A percentile compares a stretch with the other conserved stretches of the same genome.
Evolutionary conservation across 2,888 invertebrate genomes (phyloP).

Genomic region (Hipparchia semele): DNA sequence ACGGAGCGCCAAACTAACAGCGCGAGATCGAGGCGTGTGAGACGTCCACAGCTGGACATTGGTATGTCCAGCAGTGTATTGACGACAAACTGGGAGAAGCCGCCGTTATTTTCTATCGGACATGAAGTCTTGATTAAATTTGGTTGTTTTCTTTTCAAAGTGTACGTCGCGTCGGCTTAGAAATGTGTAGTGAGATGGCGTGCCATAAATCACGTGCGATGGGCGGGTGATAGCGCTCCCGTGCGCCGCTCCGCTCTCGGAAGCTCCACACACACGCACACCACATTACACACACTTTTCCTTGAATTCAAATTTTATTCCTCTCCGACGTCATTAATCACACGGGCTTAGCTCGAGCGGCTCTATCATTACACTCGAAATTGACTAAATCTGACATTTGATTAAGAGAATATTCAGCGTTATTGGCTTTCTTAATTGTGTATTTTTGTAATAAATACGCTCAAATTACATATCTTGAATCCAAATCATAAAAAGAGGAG

Average conservation of each 20-base stretch:
- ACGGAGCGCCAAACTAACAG: too few species aligned
- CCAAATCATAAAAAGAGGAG: slow-evolving; percentile 47
- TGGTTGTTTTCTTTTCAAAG: slow-evolving; percentile 49
- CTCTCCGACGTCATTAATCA: slow-evolving; percentile 69
- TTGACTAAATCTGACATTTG: slow-evolving; percentile 79
- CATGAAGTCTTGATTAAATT: slow-evolving; percentile 43
- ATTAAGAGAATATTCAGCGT: slow-evolving; percentile 70
- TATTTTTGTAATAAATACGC: slow-evolving; percentile 56
- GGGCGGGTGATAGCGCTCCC: slow-evolving; percentile 71
- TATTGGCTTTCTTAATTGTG: slow-evolving; percentile 57
- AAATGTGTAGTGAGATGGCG: slow-evolving; percentile 57
- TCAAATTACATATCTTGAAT: slow-evolving; percentile 51
- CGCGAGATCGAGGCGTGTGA: too few species aligned
- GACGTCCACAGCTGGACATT: too few species aligned
- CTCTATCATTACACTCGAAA: slow-evolving; percentile 75
- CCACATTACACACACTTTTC: slow-evolving; percentile 49
- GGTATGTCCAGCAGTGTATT: too few species aligned
- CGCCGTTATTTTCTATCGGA: slow-evolving; percentile 38
- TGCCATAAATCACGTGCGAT: slow-evolving; percentile 74
- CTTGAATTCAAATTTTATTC: slow-evolving; percentile 61
- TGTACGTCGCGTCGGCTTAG: slow-evolving; percentile 47
- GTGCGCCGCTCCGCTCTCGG: slow-evolving; percentile 45
- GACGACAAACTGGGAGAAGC: background rate
- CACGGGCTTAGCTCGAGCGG: slow-evolving; percentile 66
- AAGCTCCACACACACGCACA: slow-evolving; percentile 40